Conservation (phyloP, 2,113 vertebrate genomes). For the Tragelaphus scriptus region DNA sequence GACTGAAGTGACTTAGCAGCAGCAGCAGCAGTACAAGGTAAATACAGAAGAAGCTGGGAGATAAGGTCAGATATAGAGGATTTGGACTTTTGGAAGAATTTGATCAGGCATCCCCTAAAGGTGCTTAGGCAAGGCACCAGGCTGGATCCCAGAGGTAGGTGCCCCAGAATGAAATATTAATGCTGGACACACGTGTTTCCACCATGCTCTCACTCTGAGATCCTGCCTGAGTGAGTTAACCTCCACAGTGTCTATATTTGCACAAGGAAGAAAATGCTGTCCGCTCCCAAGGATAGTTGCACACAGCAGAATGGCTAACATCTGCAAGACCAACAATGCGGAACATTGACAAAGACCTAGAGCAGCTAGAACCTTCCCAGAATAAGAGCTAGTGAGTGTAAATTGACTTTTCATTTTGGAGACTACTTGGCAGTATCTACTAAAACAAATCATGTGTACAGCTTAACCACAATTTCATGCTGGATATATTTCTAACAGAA, state of each 20-base stretch:
- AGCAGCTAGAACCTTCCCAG: not conserved
- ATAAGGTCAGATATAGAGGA: not conserved
- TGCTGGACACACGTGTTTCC: not conserved
- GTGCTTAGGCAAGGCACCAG: not conserved
- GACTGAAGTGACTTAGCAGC: too few relatives aligned
- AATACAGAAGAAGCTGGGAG: not conserved
- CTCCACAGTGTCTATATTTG: not conserved
- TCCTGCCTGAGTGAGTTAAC: not conserved
- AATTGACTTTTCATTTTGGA: not conserved
- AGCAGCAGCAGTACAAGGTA: not conserved
- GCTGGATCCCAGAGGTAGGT: not conserved
- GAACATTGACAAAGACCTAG: not conserved
- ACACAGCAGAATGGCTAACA: not conserved
- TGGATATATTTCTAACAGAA: not conserved
- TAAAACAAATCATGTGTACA: not conserved
- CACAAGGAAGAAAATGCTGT: not conserved
- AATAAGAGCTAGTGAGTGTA: not conserved
- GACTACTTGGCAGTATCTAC: not conserved
- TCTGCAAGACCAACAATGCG: not conserved
- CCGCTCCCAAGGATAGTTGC: not conserved
- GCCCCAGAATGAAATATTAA: too few relatives aligned
- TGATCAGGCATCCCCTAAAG: not conserved
- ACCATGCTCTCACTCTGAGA: not conserved
- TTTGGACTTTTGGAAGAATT: not conserved
- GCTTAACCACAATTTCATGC: not conserved